phyloP scores from a whole-genome alignment of 2,113 vertebrate species.

The Motacilla alba region DNA sequence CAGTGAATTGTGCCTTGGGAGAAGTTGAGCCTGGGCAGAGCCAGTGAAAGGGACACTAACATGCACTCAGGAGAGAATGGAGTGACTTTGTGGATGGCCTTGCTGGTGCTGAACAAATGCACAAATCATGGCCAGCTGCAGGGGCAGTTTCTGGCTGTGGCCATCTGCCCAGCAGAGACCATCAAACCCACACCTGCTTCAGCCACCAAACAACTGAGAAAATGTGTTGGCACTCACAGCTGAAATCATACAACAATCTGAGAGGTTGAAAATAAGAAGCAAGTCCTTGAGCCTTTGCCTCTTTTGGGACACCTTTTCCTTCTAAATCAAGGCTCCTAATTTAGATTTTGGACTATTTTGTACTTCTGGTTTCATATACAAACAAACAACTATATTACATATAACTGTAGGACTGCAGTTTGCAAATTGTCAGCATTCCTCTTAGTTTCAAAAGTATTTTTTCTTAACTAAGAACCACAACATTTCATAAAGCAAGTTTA shows the following conservation, averaged over 20 bases:
- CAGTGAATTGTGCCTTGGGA: neutral
- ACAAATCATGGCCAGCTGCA: neutral
- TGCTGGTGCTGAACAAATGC: neutral
- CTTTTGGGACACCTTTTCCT: neutral
- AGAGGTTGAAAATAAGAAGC: neutral
- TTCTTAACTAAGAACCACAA: neutral
- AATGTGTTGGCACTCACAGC: neutral
- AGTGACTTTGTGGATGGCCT: neutral
- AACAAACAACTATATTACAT: neutral
- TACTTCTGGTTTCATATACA: neutral
- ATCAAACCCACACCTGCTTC: neutral
- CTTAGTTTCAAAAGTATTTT: neutral
- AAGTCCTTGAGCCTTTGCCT: neutral
- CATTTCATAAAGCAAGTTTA: neutral
- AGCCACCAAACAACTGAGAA: neutral
- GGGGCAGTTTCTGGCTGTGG: neutral
- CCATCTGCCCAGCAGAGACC: neutral
- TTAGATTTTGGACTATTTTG: neutral
- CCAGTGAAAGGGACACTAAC: neutral
- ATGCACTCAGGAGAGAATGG: rapidly evolving
- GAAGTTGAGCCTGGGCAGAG: neutral
- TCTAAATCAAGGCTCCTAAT: neutral
- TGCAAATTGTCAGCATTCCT: neutral
- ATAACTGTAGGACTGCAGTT: neutral
- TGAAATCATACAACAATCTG: neutral